Evolutionary conservation across 2,113 vertebrate genomes (phyloP), one percentile per base, ranked within the genome.

Genomic region (Campylomormyrus numenius): DNA sequence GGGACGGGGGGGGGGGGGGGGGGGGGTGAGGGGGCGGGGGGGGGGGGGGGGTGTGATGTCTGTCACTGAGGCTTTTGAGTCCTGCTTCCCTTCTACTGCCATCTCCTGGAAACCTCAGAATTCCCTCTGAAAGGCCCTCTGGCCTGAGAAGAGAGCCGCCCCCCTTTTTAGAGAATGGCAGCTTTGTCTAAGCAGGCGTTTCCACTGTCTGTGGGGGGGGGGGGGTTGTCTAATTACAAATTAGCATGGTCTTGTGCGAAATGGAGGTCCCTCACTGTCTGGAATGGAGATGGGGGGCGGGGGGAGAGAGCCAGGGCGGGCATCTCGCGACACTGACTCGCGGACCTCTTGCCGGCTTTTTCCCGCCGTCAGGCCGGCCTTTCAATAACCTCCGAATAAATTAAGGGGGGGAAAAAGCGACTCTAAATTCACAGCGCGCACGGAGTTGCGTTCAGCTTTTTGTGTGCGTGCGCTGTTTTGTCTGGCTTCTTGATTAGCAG

Each of bases 171-270:
- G 86, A 94, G 92, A 94, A 93, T 90, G 88, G 89, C 77, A 89
- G 92, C 92, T 92, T 93, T 94, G 93, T 93, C 53, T 85, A 89
- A 87, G 92, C 70, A 45, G 70, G 89, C 50, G 70, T 92, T 27
- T 89, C 89, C 91, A 93, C 83, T 90, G 39, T 39, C 39, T 39
- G 39, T 39, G 90, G 83, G 83, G 83, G 49, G n/a, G n/a, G 85
- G 88, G 87, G 88, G 89, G 93, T 87, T 92, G 39, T 93, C 91
- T 94, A 93, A 95, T 94, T 92, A 94, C 93, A 94, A 95, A 94
- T 93, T 94, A 95, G 92, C 87, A 93, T 87, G 92, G 89, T 91
- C 93, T 90, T 90, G 90, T 88, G 66, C 88, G 91, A 92, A 89
- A 66, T 89, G 89, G 92, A 93, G 92, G 91, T 93, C 62, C 93